Evolutionary conservation across 2,888 invertebrate species (phyloP).

Genomic region (Pinctada fucata): DNA sequence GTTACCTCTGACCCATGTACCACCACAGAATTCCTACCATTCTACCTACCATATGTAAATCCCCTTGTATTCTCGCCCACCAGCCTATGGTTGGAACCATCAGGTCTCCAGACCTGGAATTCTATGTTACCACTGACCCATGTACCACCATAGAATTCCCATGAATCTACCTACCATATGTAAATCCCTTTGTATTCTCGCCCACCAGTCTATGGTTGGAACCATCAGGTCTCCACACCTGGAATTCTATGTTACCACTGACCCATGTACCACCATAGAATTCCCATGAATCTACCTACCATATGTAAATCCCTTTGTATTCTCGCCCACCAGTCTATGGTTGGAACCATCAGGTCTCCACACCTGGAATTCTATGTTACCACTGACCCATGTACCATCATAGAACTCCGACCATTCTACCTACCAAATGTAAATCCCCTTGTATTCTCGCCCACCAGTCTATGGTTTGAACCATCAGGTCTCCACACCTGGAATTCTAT

Average conservation of each 20-base stretch:
- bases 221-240: not conserved
- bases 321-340: no score
- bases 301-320: no score
- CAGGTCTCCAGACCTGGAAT: no score
- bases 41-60: not conserved
- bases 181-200: no score
- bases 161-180: not conserved
- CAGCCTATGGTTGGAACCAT: no score
- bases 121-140: no score
- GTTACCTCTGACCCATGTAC: not conserved
- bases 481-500: conserved; percentile 9
- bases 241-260: not conserved
- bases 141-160: no score
- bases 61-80: no score
- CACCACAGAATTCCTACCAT: conserved; percentile 6
- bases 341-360: no score
- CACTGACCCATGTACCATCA: no score
- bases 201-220: no score
- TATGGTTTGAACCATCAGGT: not conserved
- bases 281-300: conserved; percentile 1
- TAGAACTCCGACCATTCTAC: not conserved
- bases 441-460: conserved; percentile 6
- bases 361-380: no score
- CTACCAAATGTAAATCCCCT: not conserved
- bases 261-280: not conserved